Conservation (phyloP, 2,113 vertebrate species). For the Austrofundulus limnaeus region DNA sequence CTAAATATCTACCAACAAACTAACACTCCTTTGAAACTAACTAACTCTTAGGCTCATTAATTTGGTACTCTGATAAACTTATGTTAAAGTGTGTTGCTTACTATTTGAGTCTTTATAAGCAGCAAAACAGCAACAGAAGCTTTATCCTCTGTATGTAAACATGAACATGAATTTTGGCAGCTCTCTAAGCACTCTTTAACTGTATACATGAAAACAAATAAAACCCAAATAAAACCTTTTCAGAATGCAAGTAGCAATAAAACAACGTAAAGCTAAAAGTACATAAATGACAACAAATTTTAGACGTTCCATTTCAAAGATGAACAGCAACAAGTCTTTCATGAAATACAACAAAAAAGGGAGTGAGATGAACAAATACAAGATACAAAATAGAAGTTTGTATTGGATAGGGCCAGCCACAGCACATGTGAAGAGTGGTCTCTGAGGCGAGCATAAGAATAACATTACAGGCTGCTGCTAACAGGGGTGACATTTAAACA, state of each 20-base stretch:
- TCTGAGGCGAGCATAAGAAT: slow-evolving; percentile 38
- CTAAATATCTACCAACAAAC: slow-evolving; percentile 48
- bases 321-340: neutral
- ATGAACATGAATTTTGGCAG: neutral
- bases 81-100: neutral
- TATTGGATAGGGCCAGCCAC: slow-evolving; percentile 26
- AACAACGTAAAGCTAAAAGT: neutral
- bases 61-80: slow-evolving; percentile 6
- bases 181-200: neutral
- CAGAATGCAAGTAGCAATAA: neutral
- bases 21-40: slow-evolving; percentile 43
- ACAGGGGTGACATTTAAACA: slow-evolving; percentile 77
- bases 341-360: neutral
- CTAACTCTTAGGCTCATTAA: slow-evolving; percentile 12
- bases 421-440: slow-evolving; percentile 27
- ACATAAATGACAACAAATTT: neutral
- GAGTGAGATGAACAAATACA: neutral
- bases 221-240: neutral
- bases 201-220: neutral
- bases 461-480: slow-evolving; percentile 66
- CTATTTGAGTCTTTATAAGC: neutral
- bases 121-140: neutral
- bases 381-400: slow-evolving; percentile 18
- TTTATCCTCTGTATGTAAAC: neutral
- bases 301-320: neutral